Evolutionary conservation across 1,140 invertebrate species (phyloP).

Genomic region (Sinella curviseta): DNA sequence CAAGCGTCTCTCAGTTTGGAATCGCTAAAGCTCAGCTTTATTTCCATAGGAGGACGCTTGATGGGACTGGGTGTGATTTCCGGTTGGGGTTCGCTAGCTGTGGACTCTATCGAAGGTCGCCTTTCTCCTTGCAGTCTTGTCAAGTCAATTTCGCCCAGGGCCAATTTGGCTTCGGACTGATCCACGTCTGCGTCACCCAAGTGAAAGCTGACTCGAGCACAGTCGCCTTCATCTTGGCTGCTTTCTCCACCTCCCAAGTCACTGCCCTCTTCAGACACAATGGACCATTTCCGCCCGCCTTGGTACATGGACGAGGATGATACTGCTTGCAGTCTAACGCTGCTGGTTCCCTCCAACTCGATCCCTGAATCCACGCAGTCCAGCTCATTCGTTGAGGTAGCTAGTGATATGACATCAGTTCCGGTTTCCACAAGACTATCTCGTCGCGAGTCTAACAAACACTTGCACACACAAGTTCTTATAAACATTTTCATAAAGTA

Average conservation of each 20-base stretch:
- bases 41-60: not conserved
- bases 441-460: not conserved
- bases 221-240: not conserved
- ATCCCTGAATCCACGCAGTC: constrained; percentile 14
- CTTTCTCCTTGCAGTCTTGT: constrained; percentile 26
- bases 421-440: not conserved
- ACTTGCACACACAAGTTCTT: not conserved
- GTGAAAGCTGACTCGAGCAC: constrained; percentile 42
- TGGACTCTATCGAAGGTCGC: not conserved
- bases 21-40: not conserved
- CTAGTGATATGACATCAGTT: not conserved
- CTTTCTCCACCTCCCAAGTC: not conserved
- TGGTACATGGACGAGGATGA: constrained; percentile 10
- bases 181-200: constrained; percentile 42
- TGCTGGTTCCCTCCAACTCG: not conserved
- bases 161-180: constrained; percentile 40
- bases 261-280: constrained; percentile 6
- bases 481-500: constrained; percentile 8
- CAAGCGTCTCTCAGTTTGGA: not conserved
- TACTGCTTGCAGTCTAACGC: not conserved
- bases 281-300: constrained; percentile 10
- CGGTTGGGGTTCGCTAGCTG: not conserved
- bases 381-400: constrained; percentile 1
- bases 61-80: not conserved
- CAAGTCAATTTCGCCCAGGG: constrained; percentile 39